phyloP scores from a whole-genome alignment of 2,888 invertebrate genomes.

The Leptinotarsa haldemani region DNA sequence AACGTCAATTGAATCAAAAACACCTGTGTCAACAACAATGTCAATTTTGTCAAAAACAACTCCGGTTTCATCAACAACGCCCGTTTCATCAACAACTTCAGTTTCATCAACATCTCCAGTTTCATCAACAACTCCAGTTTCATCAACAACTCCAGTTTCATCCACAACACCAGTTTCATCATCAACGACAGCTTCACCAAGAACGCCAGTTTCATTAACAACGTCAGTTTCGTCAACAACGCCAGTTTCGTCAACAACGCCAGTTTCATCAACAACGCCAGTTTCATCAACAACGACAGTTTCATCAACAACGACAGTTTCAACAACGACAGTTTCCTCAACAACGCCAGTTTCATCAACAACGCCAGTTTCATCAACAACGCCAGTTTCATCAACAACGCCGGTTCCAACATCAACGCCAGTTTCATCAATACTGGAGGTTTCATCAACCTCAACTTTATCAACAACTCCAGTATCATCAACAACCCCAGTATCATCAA shows the following conservation, averaged over 20 bases:
- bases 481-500: neutral
- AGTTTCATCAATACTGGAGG: too few relatives aligned
- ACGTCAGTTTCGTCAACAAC: constrained; percentile 13
- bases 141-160: neutral
- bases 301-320: constrained; percentile 6
- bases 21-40: constrained; percentile 20
- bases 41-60: neutral
- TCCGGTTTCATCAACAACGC: neutral
- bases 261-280: too few relatives aligned
- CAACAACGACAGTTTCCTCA: neutral
- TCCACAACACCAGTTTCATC: neutral
- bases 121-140: neutral
- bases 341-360: constrained; percentile 16
- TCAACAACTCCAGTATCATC: constrained; percentile 21
- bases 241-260: too few relatives aligned
- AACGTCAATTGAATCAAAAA: constrained; percentile 5
- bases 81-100: too few relatives aligned
- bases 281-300: neutral
- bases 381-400: too few relatives aligned
- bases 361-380: too few relatives aligned
- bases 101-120: too few relatives aligned
- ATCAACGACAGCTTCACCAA: constrained; percentile 15
- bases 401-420: neutral
- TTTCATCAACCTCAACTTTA: constrained; percentile 4
- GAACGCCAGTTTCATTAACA: neutral